Conservation (phyloP, 2,113 vertebrate species). For the Limnothrissa miodon region DNA sequence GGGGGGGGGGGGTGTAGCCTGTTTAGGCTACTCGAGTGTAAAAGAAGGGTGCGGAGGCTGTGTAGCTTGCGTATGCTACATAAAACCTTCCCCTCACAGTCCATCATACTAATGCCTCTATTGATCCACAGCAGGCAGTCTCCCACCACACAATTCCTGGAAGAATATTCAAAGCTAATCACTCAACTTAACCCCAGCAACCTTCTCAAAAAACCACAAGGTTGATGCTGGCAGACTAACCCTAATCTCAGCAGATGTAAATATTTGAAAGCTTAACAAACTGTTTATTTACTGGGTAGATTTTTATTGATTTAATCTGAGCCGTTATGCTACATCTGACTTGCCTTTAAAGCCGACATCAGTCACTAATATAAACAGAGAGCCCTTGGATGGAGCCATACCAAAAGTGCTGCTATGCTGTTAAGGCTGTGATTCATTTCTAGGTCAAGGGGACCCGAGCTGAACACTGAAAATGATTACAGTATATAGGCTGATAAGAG, state of each 20-base stretch:
- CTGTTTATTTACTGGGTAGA: slow-evolving; percentile 56
- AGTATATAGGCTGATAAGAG: background rate
- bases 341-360: background rate
- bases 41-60: slow-evolving; percentile 40
- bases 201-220: slow-evolving; percentile 60
- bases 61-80: slow-evolving; percentile 45
- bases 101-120: slow-evolving; percentile 63
- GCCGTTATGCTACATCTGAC: background rate
- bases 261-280: slow-evolving; percentile 66
- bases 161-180: slow-evolving; percentile 67
- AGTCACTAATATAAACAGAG: background rate
- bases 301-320: background rate
- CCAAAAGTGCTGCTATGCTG: background rate
- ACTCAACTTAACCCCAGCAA: slow-evolving; percentile 66
- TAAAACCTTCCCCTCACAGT: slow-evolving; percentile 54
- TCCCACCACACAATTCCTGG: slow-evolving; percentile 51
- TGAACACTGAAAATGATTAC: background rate
- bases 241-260: slow-evolving; percentile 61
- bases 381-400: background rate
- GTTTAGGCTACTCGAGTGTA: too few relatives aligned
- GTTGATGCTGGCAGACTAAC: slow-evolving; percentile 55
- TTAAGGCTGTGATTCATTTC: background rate
- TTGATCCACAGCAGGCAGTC: slow-evolving; percentile 60
- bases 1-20: too few relatives aligned
- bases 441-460: background rate